These are phyloP conservation scores for Pipa parva DNA, from an alignment of 2,113 vertebrate species.

Conservation along the genomic window DNA sequence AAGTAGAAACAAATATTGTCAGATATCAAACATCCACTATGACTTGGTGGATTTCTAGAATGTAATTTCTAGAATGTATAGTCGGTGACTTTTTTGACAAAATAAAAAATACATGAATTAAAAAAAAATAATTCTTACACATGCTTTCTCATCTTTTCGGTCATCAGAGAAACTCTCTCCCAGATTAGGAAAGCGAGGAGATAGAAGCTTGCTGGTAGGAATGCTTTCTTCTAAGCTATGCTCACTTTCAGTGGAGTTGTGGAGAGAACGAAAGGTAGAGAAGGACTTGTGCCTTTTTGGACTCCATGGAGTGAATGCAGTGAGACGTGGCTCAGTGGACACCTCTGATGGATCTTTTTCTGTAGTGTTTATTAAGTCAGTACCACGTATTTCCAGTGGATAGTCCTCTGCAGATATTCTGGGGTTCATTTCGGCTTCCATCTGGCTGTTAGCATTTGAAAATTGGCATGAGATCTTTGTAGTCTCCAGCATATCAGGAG, in stretches of 20 bases:
- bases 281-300: not conserved
- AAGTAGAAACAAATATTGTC: too few species aligned
- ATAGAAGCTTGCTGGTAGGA: not conserved
- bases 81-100: too few species aligned
- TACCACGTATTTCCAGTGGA: not conserved
- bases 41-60: too few species aligned
- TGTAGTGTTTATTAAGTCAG: not conserved
- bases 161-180: conserved; percentile 39
- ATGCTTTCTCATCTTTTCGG: conserved; percentile 1
- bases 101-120: too few species aligned
- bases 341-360: not conserved
- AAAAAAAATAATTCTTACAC: conserved; percentile 15
- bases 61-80: too few species aligned
- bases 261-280: not conserved
- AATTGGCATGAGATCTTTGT: not conserved
- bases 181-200: conserved; percentile 38
- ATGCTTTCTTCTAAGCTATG: conserved; percentile 31
- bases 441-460: not conserved
- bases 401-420: not conserved
- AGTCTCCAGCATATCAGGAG: conserved; percentile 33
- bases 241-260: conserved; percentile 38
- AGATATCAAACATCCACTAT: too few species aligned
- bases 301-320: conserved; percentile 38
- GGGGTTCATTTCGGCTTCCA: not conserved
- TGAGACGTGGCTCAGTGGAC: not conserved